phyloP scores from a whole-genome alignment of 2,888 invertebrate species.

The Elegia similella region DNA sequence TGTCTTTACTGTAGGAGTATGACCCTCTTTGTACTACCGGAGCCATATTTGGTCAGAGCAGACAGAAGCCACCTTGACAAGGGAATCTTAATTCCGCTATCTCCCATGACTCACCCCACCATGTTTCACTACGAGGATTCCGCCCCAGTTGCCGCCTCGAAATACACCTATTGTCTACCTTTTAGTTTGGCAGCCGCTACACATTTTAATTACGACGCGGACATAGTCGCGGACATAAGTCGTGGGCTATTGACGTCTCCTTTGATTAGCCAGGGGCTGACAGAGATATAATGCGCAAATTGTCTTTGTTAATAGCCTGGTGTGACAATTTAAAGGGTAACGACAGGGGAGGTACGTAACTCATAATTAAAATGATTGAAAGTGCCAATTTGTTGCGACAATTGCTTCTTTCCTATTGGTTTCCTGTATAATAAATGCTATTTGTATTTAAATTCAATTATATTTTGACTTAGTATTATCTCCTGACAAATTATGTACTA shows the following conservation, averaged over 20 bases:
- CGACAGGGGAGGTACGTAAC: not conserved
- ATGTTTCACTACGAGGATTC: not conserved
- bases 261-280: conserved; percentile 4
- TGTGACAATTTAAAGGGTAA: not conserved
- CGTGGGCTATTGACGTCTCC: not conserved
- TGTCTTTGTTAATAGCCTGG: not conserved
- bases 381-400: no score
- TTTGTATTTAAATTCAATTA: no score
- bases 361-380: not conserved
- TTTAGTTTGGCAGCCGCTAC: conserved; percentile 7
- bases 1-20: no score
- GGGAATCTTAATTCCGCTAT: not conserved
- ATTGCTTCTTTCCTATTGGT: no score
- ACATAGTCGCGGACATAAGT: not conserved
- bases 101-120: not conserved
- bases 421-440: no score
- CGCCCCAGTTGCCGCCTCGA: conserved; percentile 1
- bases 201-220: conserved; percentile 4
- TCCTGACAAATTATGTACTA: no score
- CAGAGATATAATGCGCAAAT: conserved; percentile 7
- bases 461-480: no score
- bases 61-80: no score
- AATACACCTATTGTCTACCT: conserved; percentile 11
- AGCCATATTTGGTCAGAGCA: no score
- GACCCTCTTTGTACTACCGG: not conserved